Evolutionary conservation across 2,888 invertebrate species (phyloP), one percentile per base, ranked within the genome.

Genomic region (Oligia latruncula): DNA sequence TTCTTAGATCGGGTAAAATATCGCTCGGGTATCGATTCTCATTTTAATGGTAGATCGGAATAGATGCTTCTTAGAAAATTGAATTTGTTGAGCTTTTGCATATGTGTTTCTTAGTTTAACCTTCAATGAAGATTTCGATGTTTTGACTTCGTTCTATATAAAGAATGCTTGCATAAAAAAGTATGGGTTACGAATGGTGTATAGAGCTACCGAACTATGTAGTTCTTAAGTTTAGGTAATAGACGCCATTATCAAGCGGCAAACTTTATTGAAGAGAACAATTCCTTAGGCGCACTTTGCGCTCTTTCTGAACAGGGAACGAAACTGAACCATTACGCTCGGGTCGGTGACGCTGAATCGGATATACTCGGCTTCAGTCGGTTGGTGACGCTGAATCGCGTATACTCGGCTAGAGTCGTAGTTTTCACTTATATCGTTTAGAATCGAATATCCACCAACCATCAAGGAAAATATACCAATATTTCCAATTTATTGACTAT

Each of bases 21-120:
- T 71, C 64, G 23, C 20, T 70, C 23, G 70, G 23, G 35, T 65
- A 76, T 78, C 85, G 67, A 83, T 77, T 52, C 20, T 29, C 49
- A 40, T 64, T 75, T 78, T 74, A 84, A 77, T 65, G 49, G 71
- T 71, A 72, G 43, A 71, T 81, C 17, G 11, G 49, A 77, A 83
- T 77, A 73, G 40, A 77, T n/a, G 35, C n/a, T 81, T 78, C 72
- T 74, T 62, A 52, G 80, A 84, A 87, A 80, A 80, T 55, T 55
- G 60, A 71, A 71, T 83, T 55, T 49, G 9, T 55, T 15, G 17
- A 49, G n/a, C 11, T n/a, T 71, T 58, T 35, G n/a, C 52, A n/a
- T 58, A n/a, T 29, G n/a, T 52, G 3, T 62, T 11, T 62, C 23
- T 43, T 43, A 55, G 23, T 46, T 43, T 20, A n/a, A 71, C 60